Conservation (phyloP, 2,797 vertebrate genomes). For the Rhinella marina region DNA sequence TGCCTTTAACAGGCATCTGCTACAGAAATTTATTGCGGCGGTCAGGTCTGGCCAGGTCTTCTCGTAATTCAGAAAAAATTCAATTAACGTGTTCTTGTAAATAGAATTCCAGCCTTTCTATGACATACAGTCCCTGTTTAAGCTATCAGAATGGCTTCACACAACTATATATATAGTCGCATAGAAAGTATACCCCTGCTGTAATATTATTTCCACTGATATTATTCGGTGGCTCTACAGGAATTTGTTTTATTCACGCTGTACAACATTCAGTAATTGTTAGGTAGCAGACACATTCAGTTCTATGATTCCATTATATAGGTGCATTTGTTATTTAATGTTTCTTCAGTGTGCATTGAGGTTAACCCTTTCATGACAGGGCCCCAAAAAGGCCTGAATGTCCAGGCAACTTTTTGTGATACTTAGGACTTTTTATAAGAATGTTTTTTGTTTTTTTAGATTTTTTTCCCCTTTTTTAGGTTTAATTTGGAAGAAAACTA, state of each 20-base stretch:
- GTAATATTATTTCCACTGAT: neutral
- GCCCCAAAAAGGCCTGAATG: no score
- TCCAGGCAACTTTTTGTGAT: no score
- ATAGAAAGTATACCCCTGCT: neutral
- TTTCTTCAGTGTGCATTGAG: neutral
- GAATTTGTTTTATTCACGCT: neutral
- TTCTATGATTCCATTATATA: neutral
- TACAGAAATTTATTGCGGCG: slow-evolving; percentile 61
- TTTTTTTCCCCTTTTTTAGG: no score
- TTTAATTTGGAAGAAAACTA: no score
- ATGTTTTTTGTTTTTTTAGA: no score
- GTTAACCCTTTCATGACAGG: no score
- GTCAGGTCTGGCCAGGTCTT: slow-evolving; percentile 82
- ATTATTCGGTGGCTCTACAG: neutral
- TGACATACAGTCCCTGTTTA: slow-evolving; percentile 65
- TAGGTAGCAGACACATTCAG: neutral
- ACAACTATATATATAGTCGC: neutral
- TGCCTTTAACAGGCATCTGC: slow-evolving; percentile 65
- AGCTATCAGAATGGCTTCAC: neutral
- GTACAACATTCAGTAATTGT: neutral
- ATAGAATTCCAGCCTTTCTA: slow-evolving; percentile 85
- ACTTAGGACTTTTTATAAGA: no score
- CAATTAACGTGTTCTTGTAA: slow-evolving; percentile 88
- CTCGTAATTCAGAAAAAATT: slow-evolving; percentile 81
- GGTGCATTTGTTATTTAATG: neutral